These are phyloP conservation scores for Guaruba guarouba DNA, from an alignment of 2,113 vertebrate species.

Conservation along the genomic window DNA sequence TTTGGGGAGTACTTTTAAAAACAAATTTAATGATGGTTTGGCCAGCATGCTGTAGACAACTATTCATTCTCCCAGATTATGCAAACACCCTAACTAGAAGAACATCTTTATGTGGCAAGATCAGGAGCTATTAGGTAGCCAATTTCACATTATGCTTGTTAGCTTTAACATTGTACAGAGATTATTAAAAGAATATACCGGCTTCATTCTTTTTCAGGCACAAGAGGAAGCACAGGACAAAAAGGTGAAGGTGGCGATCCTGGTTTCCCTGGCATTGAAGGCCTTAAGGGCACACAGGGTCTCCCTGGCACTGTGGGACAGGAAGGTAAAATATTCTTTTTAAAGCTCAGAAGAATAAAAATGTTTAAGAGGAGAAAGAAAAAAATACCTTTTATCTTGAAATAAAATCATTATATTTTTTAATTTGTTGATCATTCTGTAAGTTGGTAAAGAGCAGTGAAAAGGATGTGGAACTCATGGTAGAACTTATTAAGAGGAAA, in stretches of 20 bases:
- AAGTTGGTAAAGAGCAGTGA: background rate
- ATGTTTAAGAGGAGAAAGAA: background rate
- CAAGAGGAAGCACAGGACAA: slow-evolving; percentile 67
- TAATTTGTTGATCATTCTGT: background rate
- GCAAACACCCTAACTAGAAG: background rate
- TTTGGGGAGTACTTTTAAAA: background rate
- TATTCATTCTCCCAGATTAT: background rate
- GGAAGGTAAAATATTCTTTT: slow-evolving; percentile 70
- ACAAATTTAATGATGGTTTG: background rate
- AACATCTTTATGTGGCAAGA: background rate
- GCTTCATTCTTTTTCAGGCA: slow-evolving; percentile 60
- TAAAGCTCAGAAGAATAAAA: background rate
- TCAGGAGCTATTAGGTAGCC: background rate
- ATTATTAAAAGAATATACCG: background rate
- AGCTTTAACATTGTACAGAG: background rate
- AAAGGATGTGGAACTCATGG: background rate
- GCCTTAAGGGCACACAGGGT: slow-evolving; percentile 78
- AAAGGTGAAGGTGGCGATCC: slow-evolving; percentile 75
- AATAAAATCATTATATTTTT: background rate
- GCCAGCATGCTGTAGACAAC: background rate
- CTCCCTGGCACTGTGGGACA: slow-evolving; percentile 75
- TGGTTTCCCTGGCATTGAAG: slow-evolving; percentile 85
- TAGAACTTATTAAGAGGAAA: background rate
- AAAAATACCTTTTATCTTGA: background rate
- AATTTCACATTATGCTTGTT: background rate